These are phyloP conservation scores for Enteromius fasciolatus DNA, from an alignment of 2,797 vertebrate genomes.

Conservation along the genomic window DNA sequence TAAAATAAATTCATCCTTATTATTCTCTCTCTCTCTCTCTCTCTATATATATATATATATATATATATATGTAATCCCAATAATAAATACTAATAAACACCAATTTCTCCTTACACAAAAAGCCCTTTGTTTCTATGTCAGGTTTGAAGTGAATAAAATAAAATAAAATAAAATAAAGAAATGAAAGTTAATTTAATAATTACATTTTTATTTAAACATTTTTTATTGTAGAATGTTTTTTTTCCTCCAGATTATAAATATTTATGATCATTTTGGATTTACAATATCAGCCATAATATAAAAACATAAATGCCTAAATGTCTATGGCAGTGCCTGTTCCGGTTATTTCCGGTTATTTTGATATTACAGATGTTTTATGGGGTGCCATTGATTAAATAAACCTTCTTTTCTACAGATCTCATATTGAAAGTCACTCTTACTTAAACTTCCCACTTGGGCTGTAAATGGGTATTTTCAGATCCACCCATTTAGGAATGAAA, in stretches of 20 bases:
- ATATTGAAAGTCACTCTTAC: neutral
- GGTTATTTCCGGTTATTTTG: neutral
- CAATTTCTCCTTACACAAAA: no score
- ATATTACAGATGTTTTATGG: neutral
- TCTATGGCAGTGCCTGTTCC: neutral
- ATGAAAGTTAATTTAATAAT: no score
- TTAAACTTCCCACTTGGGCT: neutral
- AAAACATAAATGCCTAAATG: neutral
- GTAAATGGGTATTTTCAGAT: constrained; percentile 7
- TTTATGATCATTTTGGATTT: neutral
- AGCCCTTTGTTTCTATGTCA: no score
- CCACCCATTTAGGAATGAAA: neutral
- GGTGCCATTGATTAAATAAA: neutral
- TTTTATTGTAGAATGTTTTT: no score
- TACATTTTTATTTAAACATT: no score
- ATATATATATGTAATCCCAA: no score
- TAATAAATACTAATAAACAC: no score
- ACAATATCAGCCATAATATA: neutral
- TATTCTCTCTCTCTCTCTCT: neutral
- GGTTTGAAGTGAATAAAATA: no score
- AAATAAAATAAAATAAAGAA: no score
- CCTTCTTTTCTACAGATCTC: neutral
- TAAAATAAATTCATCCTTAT: neutral
- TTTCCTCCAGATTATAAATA: neutral
- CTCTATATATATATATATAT: no score